These are phyloP conservation scores for Alentia gelatinosa DNA, from an alignment of 2,888 invertebrate species.

Conservation along the genomic window DNA sequence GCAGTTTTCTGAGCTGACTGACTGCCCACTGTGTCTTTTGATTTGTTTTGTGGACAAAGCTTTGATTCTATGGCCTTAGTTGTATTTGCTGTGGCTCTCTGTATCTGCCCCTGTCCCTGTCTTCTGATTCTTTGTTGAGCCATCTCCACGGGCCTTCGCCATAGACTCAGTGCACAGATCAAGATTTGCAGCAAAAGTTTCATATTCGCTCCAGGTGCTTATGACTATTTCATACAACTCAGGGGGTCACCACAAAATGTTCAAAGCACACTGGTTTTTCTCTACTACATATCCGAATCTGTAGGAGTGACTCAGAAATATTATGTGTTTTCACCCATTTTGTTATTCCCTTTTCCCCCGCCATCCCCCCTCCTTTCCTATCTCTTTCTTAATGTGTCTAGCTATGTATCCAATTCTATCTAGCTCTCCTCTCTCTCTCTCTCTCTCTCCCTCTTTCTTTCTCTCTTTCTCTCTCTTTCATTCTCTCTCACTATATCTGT, in stretches of 20 bases:
- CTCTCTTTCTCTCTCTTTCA: not conserved
- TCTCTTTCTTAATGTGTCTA: too few relatives aligned
- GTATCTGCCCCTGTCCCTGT: slow-evolving; percentile 1
- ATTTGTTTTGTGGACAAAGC: too few relatives aligned
- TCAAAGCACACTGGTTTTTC: too few relatives aligned
- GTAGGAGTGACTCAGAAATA: too few relatives aligned
- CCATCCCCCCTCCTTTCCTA: not conserved
- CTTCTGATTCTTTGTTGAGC: not conserved
- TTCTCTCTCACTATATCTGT: not conserved
- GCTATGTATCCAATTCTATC: not conserved
- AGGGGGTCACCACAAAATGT: too few relatives aligned
- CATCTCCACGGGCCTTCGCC: too few relatives aligned
- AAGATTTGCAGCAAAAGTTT: too few relatives aligned
- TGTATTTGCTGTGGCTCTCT: not conserved
- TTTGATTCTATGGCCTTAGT: not conserved
- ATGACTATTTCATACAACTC: too few relatives aligned
- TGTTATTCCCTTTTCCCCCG: not conserved
- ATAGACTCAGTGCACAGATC: too few relatives aligned
- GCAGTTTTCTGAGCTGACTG: not conserved
- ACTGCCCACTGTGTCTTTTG: not conserved
- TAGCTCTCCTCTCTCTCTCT: not conserved
- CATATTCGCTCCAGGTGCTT: too few relatives aligned
- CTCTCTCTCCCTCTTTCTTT: not conserved
- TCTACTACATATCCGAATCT: too few relatives aligned
- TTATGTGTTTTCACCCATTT: not conserved